These are phyloP conservation scores for Drosophila yooni DNA, from an alignment of 2,888 invertebrate species.

Conservation along the genomic window DNA sequence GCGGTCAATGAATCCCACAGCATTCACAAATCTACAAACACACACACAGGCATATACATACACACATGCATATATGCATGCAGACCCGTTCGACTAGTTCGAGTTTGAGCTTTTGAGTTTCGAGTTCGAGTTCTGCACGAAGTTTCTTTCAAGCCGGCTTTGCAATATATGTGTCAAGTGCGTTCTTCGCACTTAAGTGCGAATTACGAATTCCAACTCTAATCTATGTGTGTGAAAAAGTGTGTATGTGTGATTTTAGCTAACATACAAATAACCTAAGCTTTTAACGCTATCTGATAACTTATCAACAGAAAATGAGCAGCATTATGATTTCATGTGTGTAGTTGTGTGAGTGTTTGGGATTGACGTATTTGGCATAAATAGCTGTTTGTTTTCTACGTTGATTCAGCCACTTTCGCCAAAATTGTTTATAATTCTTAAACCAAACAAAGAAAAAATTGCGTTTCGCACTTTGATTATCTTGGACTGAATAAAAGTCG, in stretches of 20 bases:
- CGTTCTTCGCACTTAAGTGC: slow-evolving; percentile 39
- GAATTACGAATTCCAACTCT: slow-evolving; percentile 31
- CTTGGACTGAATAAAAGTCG: slow-evolving; percentile 1
- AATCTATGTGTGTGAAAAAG: slow-evolving; percentile 18
- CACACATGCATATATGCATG: slow-evolving; percentile 13
- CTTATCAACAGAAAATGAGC: slow-evolving; percentile 40
- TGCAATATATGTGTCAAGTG: slow-evolving; percentile 73
- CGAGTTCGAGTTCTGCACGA: slow-evolving; percentile 42
- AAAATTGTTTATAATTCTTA: background rate
- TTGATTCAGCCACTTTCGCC: slow-evolving; percentile 3
- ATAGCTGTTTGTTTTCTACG: background rate
- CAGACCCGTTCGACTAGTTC: slow-evolving; percentile 61
- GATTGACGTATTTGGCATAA: slow-evolving; percentile 23
- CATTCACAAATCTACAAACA: slow-evolving; percentile 32
- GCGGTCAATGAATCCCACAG: slow-evolving; percentile 60
- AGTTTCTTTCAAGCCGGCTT: slow-evolving; percentile 45
- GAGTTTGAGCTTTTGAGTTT: slow-evolving; percentile 32
- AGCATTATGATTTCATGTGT: slow-evolving; percentile 7
- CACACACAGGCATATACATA: slow-evolving; percentile 12
- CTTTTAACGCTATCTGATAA: slow-evolving; percentile 34
- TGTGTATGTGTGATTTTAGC: slow-evolving; percentile 2
- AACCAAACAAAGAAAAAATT: background rate
- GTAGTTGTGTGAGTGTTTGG: slow-evolving; percentile 3
- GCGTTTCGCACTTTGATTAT: slow-evolving; percentile 1
- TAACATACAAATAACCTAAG: slow-evolving; percentile 18